Evolutionary conservation across 2,113 vertebrate species (phyloP).

Genomic region (Caranx ignobilis): DNA sequence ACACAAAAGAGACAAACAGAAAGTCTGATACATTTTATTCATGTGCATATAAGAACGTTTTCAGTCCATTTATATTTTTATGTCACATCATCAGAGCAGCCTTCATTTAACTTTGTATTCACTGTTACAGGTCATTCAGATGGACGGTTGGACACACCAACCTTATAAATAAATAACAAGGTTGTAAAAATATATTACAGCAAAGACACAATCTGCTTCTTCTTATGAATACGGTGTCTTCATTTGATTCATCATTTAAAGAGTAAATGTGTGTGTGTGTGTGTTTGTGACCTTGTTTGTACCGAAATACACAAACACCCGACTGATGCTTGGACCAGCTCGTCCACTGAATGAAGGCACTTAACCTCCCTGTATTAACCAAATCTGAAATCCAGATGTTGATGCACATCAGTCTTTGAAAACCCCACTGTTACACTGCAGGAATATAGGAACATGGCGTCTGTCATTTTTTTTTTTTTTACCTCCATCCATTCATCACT

Average conservation of each 20-base stretch:
- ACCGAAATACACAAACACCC: not conserved
- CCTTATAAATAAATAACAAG: not conserved
- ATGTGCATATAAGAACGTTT: not conserved
- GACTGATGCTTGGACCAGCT: not conserved
- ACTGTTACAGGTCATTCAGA: not conserved
- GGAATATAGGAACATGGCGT: too few relatives aligned
- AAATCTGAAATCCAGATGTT: not conserved
- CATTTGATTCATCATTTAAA: not conserved
- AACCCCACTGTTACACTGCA: not conserved
- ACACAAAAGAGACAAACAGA: conserved; percentile 1
- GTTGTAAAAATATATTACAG: not conserved
- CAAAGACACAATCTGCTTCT: not conserved
- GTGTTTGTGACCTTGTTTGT: not conserved
- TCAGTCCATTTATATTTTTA: not conserved
- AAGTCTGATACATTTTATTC: not conserved
- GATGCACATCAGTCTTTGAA: not conserved
- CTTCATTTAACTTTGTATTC: not conserved
- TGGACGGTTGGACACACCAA: not conserved
- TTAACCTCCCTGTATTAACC: not conserved
- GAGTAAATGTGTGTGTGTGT: not conserved
- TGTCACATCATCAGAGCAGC: not conserved
- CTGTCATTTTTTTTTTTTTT: too few relatives aligned
- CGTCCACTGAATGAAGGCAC: not conserved
- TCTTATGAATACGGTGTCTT: not conserved
- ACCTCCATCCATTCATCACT: too few relatives aligned